Percentiles rank a stretch among this genome's conserved stretches.
phyloP scores from a whole-genome alignment of 2,888 invertebrate genomes.

The Dicyrtomina minuta region DNA sequence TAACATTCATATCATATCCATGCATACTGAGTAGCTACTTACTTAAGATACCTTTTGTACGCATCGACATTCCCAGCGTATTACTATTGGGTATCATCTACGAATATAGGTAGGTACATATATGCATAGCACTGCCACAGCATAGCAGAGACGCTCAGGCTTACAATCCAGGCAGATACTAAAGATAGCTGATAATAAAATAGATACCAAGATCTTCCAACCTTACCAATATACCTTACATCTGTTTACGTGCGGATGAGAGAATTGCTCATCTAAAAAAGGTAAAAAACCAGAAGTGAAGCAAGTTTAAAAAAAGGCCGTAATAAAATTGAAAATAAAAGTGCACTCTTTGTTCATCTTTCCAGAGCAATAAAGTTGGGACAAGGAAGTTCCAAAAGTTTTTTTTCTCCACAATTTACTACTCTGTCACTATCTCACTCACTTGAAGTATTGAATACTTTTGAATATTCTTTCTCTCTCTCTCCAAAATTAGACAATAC shows the following conservation, averaged over 20 bases:
- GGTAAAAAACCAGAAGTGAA: background rate
- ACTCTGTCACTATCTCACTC: background rate
- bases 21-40: too few species aligned
- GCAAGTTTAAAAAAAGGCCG: constrained; percentile 10
- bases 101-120: background rate
- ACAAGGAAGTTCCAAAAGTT: constrained; percentile 13
- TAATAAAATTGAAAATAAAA: constrained; percentile 30
- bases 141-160: too few species aligned
- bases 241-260: background rate
- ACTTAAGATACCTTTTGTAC: too few species aligned
- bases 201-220: background rate
- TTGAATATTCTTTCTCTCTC: background rate
- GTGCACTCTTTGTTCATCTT: constrained; percentile 23
- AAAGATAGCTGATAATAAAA: constrained; percentile 5
- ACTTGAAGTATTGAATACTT: too few species aligned
- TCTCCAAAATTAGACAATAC: constrained; percentile 22
- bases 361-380: constrained; percentile 18
- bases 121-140: background rate
- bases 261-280: background rate
- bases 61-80: too few species aligned
- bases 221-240: too few species aligned
- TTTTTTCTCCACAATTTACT: background rate
- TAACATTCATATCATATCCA: too few species aligned
- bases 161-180: background rate
- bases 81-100: too few species aligned